Percentiles rank a stretch among this genome's conserved stretches.
Conservation (phyloP, 2,113 vertebrate genomes). For the Oncorhynchus masou region DNA sequence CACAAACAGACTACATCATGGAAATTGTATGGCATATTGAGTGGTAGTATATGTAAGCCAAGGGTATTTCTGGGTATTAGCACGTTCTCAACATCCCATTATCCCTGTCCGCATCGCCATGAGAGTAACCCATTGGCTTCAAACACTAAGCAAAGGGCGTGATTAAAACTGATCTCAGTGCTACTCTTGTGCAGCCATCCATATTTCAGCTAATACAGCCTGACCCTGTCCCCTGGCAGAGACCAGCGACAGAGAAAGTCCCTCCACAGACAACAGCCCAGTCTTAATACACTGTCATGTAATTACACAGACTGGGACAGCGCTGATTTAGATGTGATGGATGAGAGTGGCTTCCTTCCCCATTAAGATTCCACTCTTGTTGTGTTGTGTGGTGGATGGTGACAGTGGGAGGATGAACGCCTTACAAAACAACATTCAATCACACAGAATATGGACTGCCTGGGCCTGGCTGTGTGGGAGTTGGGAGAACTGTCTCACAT, state of each 20-base stretch:
- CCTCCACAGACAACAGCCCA: conserved; percentile 32
- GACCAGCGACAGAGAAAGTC: conserved; percentile 45
- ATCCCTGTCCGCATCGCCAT: not conserved
- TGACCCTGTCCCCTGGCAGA: conserved; percentile 3
- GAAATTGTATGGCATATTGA: not conserved
- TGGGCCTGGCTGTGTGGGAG: not conserved
- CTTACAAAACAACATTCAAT: conserved; percentile 10
- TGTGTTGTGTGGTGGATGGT: conserved; percentile 24
- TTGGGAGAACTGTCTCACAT: not conserved
- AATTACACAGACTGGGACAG: conserved; percentile 42
- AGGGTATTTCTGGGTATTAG: not conserved
- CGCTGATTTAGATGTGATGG: conserved; percentile 25
- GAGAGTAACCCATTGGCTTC: not conserved
- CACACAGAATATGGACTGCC: conserved; percentile 1
- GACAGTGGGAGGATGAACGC: not conserved
- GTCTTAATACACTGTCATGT: conserved; percentile 54
- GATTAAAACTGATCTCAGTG: conserved; percentile 41
- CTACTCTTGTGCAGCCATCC: conserved; percentile 35
- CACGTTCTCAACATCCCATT: not conserved
- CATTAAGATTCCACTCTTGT: conserved; percentile 41
- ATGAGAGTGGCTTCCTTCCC: conserved; percentile 2
- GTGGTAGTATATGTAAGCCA: conserved; percentile 7
- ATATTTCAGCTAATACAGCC: conserved; percentile 14
- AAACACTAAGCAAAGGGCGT: conserved; percentile 2
- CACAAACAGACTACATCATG: conserved; percentile 12